Base-by-base conservation (phyloP, 2,797 vertebrate species). In the Thaleichthys pacificus region DNA sequence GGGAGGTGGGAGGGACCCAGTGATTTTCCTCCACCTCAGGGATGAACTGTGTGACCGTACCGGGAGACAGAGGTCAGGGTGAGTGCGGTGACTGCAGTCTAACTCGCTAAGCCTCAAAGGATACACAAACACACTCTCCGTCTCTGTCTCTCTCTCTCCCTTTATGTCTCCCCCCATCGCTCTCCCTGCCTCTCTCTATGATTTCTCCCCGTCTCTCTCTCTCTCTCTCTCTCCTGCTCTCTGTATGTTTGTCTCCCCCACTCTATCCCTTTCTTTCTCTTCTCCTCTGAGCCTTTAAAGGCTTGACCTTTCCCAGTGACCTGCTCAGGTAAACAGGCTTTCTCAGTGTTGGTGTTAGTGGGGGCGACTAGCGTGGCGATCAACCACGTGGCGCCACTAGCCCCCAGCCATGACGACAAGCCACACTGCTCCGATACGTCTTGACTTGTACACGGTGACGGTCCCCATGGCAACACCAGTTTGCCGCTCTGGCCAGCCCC, bases 391-490 rank as follows among this genome's bases (percentile, higher is more conserved):
- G 12, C n/a, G 15, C 24, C 30, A 3, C 19, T 0, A 73, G 35
- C 9, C 54, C 9, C 38, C 30, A 68, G 15, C 5, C 49, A 24
- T 49, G 58, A 49, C 9, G 14, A 30, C 63, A 54, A 35, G 32
- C 15, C 9, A 11, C 1, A 2, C 71, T 32, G 12, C 26, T 61
- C 69, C 65, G 5, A 51, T 32, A 26, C 61, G 38, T 66, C 42
- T 51, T 2, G 32, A 42, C 26, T 58, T 68, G 47, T 70, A 22
- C 22, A 7, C 61, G 32, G 17, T 12, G 49, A 49, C 32, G 11
- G 78, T 85, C 73, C 24, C 76, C 75, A 83, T 75, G 79, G 71
- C 74, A 84, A 86, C 82, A 38, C 8, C 38, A 42, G 8, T 42
- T 42, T 42, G 22, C 26, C 15, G 14, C 60, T 21, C 15, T 19